Conservation (phyloP, 2,888 invertebrate genomes). For the Artemia sinica region DNA sequence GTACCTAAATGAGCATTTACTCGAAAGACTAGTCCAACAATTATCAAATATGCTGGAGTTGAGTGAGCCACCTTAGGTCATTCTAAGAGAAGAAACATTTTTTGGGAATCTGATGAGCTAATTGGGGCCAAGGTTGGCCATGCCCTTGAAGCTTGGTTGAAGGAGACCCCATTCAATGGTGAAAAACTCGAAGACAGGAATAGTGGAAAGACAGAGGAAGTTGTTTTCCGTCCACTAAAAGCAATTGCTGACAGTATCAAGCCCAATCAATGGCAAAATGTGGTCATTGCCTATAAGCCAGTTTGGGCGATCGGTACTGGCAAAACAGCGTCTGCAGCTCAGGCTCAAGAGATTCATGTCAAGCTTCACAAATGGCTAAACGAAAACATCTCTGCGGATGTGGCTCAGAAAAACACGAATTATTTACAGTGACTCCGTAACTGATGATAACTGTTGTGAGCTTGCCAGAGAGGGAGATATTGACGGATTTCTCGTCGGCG, state of each 20-base stretch:
- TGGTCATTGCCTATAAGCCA: no score
- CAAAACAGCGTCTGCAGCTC: no score
- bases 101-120: no score
- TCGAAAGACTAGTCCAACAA: constrained; percentile 89
- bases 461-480: constrained; percentile 67
- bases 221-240: constrained; percentile 75
- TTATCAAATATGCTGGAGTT: constrained; percentile 78
- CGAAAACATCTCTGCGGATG: no score
- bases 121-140: constrained; percentile 19
- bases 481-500: constrained; percentile 96
- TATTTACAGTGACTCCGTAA: constrained; percentile 37
- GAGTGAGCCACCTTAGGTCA: constrained; percentile 78
- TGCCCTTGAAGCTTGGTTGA: constrained; percentile 33
- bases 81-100: no score
- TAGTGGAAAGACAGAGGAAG: constrained; percentile 77
- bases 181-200: constrained; percentile 91
- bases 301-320: no score
- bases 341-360: no score
- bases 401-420: no score
- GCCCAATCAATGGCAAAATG: constrained; percentile 44
- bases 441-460: constrained; percentile 40
- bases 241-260: constrained; percentile 59
- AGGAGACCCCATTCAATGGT: constrained; percentile 86
- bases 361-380: no score
- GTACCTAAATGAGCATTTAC: constrained; percentile 40